Percentiles rank a stretch among this genome's conserved stretches.
These are phyloP conservation scores for Delphinapterus leucas DNA, from an alignment of 2,113 vertebrate species.

Conservation along the genomic window DNA sequence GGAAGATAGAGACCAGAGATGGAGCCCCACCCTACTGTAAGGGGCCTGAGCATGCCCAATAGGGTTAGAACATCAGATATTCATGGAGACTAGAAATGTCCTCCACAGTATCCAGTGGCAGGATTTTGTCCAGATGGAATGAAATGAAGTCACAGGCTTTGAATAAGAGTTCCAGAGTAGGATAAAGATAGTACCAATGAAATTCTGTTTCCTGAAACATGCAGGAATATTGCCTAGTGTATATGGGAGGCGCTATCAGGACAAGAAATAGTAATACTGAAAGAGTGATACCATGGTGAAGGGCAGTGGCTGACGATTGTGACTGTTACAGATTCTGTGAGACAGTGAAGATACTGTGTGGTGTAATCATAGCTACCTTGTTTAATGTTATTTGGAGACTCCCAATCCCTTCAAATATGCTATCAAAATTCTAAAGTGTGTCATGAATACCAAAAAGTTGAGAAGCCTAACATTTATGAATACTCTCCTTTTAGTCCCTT, in stretches of 20 bases:
- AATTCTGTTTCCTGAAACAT: not conserved
- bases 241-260: not conserved
- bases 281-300: not conserved
- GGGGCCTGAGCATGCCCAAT: not conserved
- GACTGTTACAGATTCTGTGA: not conserved
- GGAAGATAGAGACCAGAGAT: not conserved
- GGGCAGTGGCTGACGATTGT: too few species aligned
- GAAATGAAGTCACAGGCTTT: not conserved
- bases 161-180: not conserved
- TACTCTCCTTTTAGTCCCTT: not conserved
- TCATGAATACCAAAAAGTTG: not conserved
- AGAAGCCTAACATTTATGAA: not conserved
- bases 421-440: not conserved
- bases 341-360: not conserved
- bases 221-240: not conserved
- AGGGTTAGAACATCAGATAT: not conserved
- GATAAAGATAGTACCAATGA: not conserved
- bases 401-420: not conserved
- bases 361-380: not conserved
- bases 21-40: fast-evolving
- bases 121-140: not conserved
- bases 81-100: not conserved
- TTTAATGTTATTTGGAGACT: not conserved
- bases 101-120: not conserved
- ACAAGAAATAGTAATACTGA: not conserved